A percentile compares a stretch with the other conserved stretches of the same genome.
Evolutionary conservation across 2,888 invertebrate species (phyloP).

Genomic region (Papilio elwesi): DNA sequence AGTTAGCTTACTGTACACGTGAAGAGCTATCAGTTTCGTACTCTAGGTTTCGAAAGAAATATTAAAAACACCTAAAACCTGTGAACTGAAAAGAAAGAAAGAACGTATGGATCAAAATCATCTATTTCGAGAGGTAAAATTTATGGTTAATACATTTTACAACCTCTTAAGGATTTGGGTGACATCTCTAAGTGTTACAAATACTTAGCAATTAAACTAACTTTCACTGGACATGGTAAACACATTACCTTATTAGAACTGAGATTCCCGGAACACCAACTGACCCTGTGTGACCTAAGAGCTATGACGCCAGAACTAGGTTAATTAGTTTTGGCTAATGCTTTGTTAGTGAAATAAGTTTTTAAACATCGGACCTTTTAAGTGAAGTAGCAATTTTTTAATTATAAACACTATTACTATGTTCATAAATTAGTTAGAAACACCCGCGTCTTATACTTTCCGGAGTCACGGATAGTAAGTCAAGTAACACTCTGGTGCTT

Average conservation of each 20-base stretch:
- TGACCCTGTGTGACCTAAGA: conserved; percentile 34
- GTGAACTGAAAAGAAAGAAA: too few species aligned
- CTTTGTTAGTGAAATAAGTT: conserved; percentile 20
- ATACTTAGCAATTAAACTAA: conserved; percentile 25
- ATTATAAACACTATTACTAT: conserved; percentile 6
- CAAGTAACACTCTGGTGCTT: too few species aligned
- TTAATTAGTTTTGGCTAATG: conserved; percentile 23
- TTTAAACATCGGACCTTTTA: conserved; percentile 35
- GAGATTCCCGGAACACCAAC: conserved; percentile 30
- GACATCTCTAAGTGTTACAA: conserved; percentile 1
- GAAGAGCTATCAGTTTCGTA: too few species aligned
- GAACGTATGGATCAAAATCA: too few species aligned
- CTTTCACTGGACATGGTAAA: conserved; percentile 31
- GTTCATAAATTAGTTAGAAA: not conserved
- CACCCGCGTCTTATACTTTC: not conserved
- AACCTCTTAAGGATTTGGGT: not conserved
- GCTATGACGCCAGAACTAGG: conserved; percentile 30
- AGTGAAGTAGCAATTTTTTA: not conserved
- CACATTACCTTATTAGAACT: conserved; percentile 35
- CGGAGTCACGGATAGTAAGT: too few species aligned
- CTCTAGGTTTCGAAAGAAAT: too few species aligned
- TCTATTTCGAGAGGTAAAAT: too few species aligned
- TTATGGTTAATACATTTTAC: too few species aligned
- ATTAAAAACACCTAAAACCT: too few species aligned
- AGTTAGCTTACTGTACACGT: too few species aligned